Percentiles rank a stretch among this genome's conserved stretches.
These are phyloP conservation scores for Mamestra brassicae DNA, from an alignment of 2,888 invertebrate genomes.

Conservation along the genomic window DNA sequence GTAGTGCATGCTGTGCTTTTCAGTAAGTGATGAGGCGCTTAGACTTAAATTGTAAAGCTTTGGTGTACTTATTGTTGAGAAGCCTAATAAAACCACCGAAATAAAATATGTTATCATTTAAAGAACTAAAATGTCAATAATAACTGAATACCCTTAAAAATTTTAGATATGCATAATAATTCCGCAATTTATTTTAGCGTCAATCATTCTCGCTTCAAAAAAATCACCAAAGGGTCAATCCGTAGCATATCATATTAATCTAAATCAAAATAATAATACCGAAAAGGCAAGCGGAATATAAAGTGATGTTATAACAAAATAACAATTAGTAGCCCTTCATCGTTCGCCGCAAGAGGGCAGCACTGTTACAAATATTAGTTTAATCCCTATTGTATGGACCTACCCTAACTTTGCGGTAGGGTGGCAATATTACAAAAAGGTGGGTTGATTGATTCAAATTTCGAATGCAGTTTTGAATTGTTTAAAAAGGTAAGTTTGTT, in stretches of 20 bases:
- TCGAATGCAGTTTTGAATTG: conserved; percentile 18
- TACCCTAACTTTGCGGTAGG: conserved; percentile 66
- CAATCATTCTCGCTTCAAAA: conserved; percentile 20
- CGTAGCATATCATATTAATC: conserved; percentile 45
- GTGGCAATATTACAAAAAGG: conserved; percentile 32
- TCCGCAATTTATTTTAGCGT: conserved; percentile 15
- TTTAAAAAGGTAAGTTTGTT: conserved; percentile 36
- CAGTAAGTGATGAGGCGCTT: too few relatives aligned
- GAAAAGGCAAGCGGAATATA: conserved; percentile 71
- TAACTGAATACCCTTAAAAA: background rate
- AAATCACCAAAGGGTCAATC: conserved; percentile 30
- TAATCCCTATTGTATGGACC: conserved; percentile 66
- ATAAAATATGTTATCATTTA: too few relatives aligned
- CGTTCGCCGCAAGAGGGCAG: conserved; percentile 54
- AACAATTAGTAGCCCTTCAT: conserved; percentile 77
- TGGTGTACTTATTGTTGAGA: too few relatives aligned
- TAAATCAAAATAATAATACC: conserved; percentile 47
- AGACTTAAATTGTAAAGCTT: too few relatives aligned
- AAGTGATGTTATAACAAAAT: conserved; percentile 70
- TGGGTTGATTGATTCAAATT: conserved; percentile 36
- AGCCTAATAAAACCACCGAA: too few relatives aligned
- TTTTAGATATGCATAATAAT: background rate
- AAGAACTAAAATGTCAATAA: background rate
- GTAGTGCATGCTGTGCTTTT: too few relatives aligned
- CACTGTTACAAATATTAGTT: conserved; percentile 66